Base-by-base conservation (phyloP, 1,140 invertebrate genomes). In the Episyrphus balteatus region DNA sequence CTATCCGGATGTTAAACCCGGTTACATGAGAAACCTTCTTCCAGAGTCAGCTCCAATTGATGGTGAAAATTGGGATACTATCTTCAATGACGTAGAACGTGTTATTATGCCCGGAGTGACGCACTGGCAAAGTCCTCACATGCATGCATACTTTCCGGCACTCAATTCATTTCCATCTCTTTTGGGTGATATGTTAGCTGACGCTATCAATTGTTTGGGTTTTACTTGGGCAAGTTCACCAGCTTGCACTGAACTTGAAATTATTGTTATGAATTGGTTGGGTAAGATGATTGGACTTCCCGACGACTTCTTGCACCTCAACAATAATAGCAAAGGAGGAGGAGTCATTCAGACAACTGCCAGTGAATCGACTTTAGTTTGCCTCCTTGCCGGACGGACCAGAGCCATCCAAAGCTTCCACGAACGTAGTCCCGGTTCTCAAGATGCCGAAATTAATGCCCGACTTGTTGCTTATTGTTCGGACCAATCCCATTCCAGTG, bases 121-220 rank as follows among this genome's bases (percentile, higher is more conserved):
- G 5, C 93, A 97, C 62, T 98, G 94, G 94, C 92, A 96, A 68
- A 87, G 83, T 66, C 88, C 89, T 0, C 84, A 96, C 52, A 99
- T 99, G 84, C 92, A 98, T 62, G 95, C 94, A 0, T 99, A 98
- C 60, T 99, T 96, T 71, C 93, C 96, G 1, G 94, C 94, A 0
- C 77, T 90, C 14, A 96, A 92, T 59, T 96, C 92, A 11, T 98
- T 91, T 63, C 92, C 95, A 0, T 91, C 92, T 9, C 80, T 99
- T 36, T 76, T 96, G 58, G 96, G 88, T 0, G 96, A 99, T 57
- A 98, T 99, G 82, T 67, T 99, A 26, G 90, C 90, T 6, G 91
- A 92, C 61, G 91, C 91, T 1, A 86, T 99, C 50, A 90, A 90
- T 58, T 90, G 87, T 53, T 67, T 92, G 30, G 88, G 88, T 56